A percentile compares a stretch with the other conserved stretches of the same genome.
These are phyloP conservation scores for Agrilus planipennis DNA, from an alignment of 1,140 invertebrate species.

Conservation along the genomic window DNA sequence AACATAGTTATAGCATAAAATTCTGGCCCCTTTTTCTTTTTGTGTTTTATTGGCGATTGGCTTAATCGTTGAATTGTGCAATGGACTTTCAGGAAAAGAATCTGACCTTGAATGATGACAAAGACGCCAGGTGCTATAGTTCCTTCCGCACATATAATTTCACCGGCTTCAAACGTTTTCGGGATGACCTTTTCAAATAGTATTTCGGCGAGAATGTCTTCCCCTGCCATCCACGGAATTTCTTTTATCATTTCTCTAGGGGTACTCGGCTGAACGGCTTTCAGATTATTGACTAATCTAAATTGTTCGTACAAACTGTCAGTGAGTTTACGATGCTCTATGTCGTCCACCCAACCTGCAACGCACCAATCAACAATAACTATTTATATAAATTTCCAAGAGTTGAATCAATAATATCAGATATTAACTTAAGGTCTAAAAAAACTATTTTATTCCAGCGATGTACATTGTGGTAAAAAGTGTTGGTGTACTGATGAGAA, in stretches of 20 bases:
- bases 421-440: no score
- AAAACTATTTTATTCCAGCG: no score
- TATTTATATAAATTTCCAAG: no score
- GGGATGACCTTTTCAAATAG: slow-evolving; percentile 12
- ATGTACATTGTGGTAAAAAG: no score
- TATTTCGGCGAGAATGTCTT: slow-evolving; percentile 11
- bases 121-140: slow-evolving; percentile 11
- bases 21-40: no score
- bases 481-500: no score
- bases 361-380: no score
- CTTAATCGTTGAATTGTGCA: not conserved
- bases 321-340: slow-evolving; percentile 9
- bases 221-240: slow-evolving; percentile 14
- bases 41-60: no score
- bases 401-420: no score
- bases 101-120: slow-evolving; percentile 16
- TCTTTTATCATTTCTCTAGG: slow-evolving; percentile 18
- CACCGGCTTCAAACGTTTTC: slow-evolving; percentile 11
- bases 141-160: slow-evolving; percentile 11
- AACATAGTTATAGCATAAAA: not conserved
- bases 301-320: slow-evolving; percentile 4
- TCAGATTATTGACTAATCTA: slow-evolving; percentile 7
- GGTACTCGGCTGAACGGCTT: slow-evolving; percentile 10
- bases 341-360: slow-evolving; percentile 12
- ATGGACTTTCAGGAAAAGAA: no score